Conservation (phyloP, 2,797 vertebrate species). For the Poecile montanus region DNA sequence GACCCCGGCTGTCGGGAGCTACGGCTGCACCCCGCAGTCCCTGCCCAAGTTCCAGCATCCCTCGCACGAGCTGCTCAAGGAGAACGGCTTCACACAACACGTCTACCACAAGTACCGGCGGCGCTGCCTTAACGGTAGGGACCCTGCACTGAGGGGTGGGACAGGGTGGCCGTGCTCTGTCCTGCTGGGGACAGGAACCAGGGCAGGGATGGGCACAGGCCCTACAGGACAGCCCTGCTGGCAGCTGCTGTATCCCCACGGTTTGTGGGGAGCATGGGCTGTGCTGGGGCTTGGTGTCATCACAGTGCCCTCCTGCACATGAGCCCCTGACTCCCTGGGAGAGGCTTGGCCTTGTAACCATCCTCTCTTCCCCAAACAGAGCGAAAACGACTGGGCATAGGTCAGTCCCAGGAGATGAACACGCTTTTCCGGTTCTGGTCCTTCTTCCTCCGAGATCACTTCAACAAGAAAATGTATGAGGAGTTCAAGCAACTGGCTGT, state of each 20-base stretch:
- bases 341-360: not conserved
- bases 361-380: slow-evolving; percentile 75
- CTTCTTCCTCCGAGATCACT: slow-evolving; percentile 97
- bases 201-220: not conserved
- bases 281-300: not conserved
- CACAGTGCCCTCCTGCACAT: rapidly evolving
- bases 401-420: slow-evolving; percentile 99
- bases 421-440: slow-evolving; percentile 99
- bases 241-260: rapidly evolving
- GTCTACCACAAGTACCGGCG: slow-evolving; percentile 99
- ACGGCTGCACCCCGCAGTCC: slow-evolving; percentile 95
- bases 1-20: slow-evolving; percentile 86
- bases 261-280: rapidly evolving
- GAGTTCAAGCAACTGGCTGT: slow-evolving; percentile 95
- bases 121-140: slow-evolving; percentile 94
- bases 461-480: slow-evolving; percentile 99
- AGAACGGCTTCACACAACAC: slow-evolving; percentile 99
- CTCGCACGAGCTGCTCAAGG: slow-evolving; percentile 97
- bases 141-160: rapidly evolving
- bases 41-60: slow-evolving; percentile 99
- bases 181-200: rapidly evolving
- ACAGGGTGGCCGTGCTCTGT: not conserved
- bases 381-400: slow-evolving; percentile 94
- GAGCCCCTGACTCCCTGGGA: not conserved
- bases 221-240: not conserved